Base-by-base conservation (phyloP, 1,140 invertebrate species). In the Drosophila saltans region DNA sequence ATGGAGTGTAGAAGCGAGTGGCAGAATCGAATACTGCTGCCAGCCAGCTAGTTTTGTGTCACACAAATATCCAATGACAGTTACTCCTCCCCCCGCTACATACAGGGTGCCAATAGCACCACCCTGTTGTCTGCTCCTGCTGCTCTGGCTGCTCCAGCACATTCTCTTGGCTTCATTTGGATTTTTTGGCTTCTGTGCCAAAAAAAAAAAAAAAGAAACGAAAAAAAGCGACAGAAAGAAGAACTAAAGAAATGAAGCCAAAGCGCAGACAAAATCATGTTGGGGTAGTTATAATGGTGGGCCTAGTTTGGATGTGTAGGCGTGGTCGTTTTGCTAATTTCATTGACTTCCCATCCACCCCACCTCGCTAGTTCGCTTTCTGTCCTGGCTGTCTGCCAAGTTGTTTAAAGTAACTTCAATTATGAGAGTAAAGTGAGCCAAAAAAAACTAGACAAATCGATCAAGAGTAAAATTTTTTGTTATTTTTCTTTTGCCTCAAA, bases 21-120 rank as follows among this genome's bases (percentile, higher is more conserved):
- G n/a, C 61, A 40, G 36, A 30, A 10, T 52, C 39, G 41, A 63
- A 67, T 28, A 56, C 56, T 62, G 9, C 26, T 48, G 52, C 28
- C 40, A 41, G 24, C 72, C 66, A 72, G 83, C 82, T 86, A 86
- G 82, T 86, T 86, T 52, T 86, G 69, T 86, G 82, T 86, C 83
- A 82, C 82, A 86, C 83, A 86, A 86, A 86, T 86, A 88, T 86
- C 83, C 80, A 80, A 80, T 86, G 82, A 86, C 83, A 86, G 72
- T 61, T 36, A 3, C 7, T 3, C 9, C 41, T 5, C 30, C 52
- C 33, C 6, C 21, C 26, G 9, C 16, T 16, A 8, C 11, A 16
- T 7, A 55, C 52, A 57, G 55, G 28, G 55, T 33, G 11, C 11
- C 41, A 43, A 43, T n/a, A 52, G 24, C 2, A 4, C 21, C 45